Evolutionary conservation across 2,797 vertebrate species (phyloP).

Genomic region (Miichthys miiuy): DNA sequence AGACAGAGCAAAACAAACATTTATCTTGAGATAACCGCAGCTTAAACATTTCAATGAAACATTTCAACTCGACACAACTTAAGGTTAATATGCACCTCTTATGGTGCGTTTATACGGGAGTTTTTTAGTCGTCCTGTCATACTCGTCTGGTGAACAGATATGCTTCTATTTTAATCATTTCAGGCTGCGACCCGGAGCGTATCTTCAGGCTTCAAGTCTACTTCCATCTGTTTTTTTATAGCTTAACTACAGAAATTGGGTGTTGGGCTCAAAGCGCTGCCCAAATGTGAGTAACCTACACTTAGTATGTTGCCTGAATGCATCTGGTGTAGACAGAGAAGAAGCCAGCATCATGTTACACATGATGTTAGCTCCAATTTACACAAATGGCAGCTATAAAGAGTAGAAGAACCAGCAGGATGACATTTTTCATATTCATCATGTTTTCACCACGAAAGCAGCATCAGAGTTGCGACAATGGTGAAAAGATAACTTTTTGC

Average conservation of each 20-base stretch:
- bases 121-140: background rate
- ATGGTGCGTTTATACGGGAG: background rate
- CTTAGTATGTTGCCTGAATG: background rate
- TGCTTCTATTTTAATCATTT: background rate
- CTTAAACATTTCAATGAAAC: background rate
- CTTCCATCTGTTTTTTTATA: background rate
- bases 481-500: background rate
- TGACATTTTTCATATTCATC: background rate
- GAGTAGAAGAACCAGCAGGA: background rate
- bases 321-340: background rate
- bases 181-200: background rate
- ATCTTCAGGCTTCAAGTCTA: background rate
- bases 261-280: background rate
- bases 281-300: background rate
- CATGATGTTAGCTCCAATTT: background rate
- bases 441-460: background rate
- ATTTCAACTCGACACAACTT: background rate
- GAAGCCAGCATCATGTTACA: background rate
- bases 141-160: background rate
- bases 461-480: background rate
- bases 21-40: slow-evolving; percentile 23
- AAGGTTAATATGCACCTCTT: background rate
- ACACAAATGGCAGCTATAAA: too few species aligned
- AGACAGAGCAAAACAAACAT: slow-evolving; percentile 34
- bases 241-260: background rate